A percentile compares a stretch with the other conserved stretches of the same genome.
These are phyloP conservation scores for Leptopilina clavipes DNA, from an alignment of 1,140 invertebrate genomes.

Conservation along the genomic window DNA sequence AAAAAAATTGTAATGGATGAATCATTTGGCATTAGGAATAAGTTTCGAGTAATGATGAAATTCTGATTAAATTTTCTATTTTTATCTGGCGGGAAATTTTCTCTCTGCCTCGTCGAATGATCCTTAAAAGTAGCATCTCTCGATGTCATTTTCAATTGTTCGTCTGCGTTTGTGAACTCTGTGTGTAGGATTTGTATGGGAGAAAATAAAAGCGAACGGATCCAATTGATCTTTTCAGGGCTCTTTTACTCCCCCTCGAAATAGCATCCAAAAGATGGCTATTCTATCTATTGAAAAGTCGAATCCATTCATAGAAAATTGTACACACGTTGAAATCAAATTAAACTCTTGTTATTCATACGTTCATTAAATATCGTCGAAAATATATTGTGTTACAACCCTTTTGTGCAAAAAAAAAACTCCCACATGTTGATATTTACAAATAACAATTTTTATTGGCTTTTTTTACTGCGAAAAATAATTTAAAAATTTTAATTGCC, in stretches of 20 bases:
- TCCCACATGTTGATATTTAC: no score
- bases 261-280: conserved; percentile 4
- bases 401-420: no score
- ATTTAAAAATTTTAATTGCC: no score
- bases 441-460: no score
- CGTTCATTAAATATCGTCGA: no score
- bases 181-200: conserved; percentile 10
- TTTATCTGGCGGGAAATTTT: not conserved
- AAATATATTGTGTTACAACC: no score
- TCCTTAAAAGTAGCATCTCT: conserved; percentile 13
- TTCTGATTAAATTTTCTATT: not conserved
- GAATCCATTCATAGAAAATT: not conserved
- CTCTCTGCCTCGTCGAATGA: not conserved
- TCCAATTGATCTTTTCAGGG: conserved; percentile 27
- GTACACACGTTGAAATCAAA: not conserved
- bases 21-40: no score
- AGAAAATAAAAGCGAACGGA: conserved; percentile 9
- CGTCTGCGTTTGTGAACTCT: not conserved
- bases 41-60: not conserved
- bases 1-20: no score
- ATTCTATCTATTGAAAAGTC: conserved; percentile 7
- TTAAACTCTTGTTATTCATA: not conserved
- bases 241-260: conserved; percentile 4
- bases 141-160: conserved; percentile 17
- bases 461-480: no score